phyloP scores from a whole-genome alignment of 2,888 invertebrate genomes.

The Hesperia comma region DNA sequence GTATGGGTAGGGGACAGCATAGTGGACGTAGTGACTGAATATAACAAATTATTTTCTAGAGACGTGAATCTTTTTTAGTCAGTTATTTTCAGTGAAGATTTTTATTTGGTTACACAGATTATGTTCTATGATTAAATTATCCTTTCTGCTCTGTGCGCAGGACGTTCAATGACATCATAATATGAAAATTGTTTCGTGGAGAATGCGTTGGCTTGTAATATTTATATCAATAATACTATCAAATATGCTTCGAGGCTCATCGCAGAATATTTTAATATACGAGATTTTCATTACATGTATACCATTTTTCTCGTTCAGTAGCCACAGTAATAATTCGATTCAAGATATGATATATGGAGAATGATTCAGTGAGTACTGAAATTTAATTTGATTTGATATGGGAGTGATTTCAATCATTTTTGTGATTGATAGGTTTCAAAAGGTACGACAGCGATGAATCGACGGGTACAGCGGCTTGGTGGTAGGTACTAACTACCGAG shows the following conservation, averaged over 20 bases:
- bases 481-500: no score
- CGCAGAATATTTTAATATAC: conserved; percentile 2
- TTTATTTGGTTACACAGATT: no score
- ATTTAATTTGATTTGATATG: not conserved
- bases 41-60: no score
- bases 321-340: conserved; percentile 3
- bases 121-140: no score
- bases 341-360: conserved; percentile 2
- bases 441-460: no score
- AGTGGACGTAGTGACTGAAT: no score
- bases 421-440: no score
- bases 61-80: no score
- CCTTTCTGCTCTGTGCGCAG: no score
- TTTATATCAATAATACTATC: not conserved
- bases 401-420: not conserved
- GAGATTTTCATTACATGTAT: conserved; percentile 6
- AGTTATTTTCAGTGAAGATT: no score
- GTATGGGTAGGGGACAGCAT: no score
- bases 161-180: not conserved
- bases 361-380: conserved; percentile 1
- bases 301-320: conserved; percentile 1
- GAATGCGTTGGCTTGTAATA: not conserved
- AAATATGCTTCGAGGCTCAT: not conserved
- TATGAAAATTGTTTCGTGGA: not conserved
- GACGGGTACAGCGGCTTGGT: no score